Base-by-base conservation (phyloP, 2,797 vertebrate species). In the Gobio occitaniae region DNA sequence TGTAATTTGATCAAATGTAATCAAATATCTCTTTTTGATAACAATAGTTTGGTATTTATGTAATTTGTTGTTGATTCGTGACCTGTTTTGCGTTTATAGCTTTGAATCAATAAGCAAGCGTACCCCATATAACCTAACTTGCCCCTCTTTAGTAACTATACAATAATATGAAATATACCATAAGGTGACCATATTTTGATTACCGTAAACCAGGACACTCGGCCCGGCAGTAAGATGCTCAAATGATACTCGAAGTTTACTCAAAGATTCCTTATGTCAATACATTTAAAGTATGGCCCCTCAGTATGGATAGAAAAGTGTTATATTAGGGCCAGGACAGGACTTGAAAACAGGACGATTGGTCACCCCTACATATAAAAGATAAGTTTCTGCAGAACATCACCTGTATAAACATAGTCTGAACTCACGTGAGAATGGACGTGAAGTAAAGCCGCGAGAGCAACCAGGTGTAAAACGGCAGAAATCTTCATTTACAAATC, bases 361-460 rank as follows among this genome's bases (percentile, higher is more conserved):
- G 32, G 32, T 32, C 32, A 32, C 32, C 32, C 32, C 2, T 2
- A 2, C 32, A 32, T 38, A 54, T 9, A 21, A 36, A 66, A 36
- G 7, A 59, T 44, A 32, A 36, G 8, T 48, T 29, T 65, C 48
- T 29, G 11, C n/a, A 66, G n/a, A 1, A 25, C 25, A 25, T 25
- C 19, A 4, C 29, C 38, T 47, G 68, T 19, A 25, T 25, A 16
- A 36, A 4, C 29, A 25, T 47, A 54, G n/a, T n/a, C 48, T 52
- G 47, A 54, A 89, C 88, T 89, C 80, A 89, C 88, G 17, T 48
- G 85, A 65, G 77, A 69, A 47, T 17, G 78, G 77, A 84, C 44
- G 41, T 36, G 47, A 32, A 89, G 25, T 0, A 83, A 68, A 74
- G 65, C 59, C 78, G 61, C 80, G 6, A 88, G 2, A 44, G 88